Percentiles rank a stretch among this genome's conserved stretches.
These are phyloP conservation scores for Holothuria glaberrima DNA, from an alignment of 35 echinoderm and acorn worm genomes.

Conservation along the genomic window DNA sequence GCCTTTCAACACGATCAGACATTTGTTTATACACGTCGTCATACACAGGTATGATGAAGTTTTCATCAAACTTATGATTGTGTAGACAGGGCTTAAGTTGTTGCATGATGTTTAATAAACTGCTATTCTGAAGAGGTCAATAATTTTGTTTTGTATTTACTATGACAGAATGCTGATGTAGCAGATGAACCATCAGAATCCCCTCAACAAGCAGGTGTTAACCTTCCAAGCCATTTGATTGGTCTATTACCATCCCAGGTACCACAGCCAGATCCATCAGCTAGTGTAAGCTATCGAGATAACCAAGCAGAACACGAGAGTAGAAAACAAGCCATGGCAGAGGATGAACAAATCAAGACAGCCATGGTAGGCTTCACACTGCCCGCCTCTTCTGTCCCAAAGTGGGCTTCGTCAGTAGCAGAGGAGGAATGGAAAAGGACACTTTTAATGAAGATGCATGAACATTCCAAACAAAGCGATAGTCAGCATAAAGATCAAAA, in stretches of 20 bases:
- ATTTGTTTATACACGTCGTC: no score
- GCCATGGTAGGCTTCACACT: slow-evolving; percentile 67
- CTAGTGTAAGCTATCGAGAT: slow-evolving; percentile 57
- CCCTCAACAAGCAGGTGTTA: background rate
- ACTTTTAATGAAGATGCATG: slow-evolving; percentile 18
- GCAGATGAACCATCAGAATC: background rate
- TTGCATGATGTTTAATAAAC: no score
- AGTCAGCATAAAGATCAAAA: background rate
- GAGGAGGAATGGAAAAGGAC: slow-evolving; percentile 78
- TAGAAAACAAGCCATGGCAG: slow-evolving; percentile 65
- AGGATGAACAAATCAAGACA: slow-evolving; percentile 75
- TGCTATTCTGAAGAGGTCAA: no score
- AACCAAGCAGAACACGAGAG: slow-evolving; percentile 35
- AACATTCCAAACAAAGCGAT: background rate
- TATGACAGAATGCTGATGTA: background rate
- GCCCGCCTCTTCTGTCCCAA: slow-evolving; percentile 46
- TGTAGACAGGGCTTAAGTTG: no score
- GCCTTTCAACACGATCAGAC: no score
- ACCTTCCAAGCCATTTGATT: slow-evolving; percentile 26
- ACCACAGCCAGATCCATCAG: slow-evolving; percentile 45
- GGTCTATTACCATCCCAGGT: slow-evolving; percentile 18
- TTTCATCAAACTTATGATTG: no score
- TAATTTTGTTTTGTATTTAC: no score
- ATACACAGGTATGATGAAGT: no score
- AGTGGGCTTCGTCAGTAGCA: slow-evolving; percentile 57